Conservation (phyloP, 2,797 vertebrate genomes). For the Periparus ater region DNA sequence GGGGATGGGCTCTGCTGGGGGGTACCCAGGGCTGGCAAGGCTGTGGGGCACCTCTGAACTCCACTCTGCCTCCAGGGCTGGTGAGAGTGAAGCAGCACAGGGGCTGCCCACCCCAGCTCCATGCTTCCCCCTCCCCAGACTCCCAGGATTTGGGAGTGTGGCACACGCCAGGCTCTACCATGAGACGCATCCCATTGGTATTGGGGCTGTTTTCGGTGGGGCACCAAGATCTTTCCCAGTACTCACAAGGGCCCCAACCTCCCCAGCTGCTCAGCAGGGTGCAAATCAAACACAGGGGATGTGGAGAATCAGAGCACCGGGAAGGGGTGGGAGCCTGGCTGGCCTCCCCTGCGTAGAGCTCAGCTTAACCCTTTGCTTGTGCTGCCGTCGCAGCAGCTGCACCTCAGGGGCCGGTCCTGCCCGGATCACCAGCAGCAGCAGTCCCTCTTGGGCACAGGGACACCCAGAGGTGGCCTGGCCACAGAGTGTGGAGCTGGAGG, state of each 20-base stretch:
- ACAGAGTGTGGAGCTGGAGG: background rate
- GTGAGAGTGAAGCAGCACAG: background rate
- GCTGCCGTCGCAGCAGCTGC: rapidly evolving
- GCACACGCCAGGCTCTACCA: background rate
- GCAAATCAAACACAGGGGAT: slow-evolving; percentile 39
- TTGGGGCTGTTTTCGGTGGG: rapidly evolving
- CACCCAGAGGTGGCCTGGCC: background rate
- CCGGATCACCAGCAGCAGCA: rapidly evolving
- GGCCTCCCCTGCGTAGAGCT: background rate
- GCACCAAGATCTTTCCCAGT: background rate
- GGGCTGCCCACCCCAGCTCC: background rate
- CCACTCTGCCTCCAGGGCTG: rapidly evolving
- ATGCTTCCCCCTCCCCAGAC: background rate
- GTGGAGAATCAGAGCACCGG: background rate
- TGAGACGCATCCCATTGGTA: rapidly evolving
- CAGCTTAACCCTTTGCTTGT: slow-evolving; percentile 22
- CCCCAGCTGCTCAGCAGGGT: slow-evolving; percentile 2
- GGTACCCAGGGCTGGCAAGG: background rate
- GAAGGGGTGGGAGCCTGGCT: background rate
- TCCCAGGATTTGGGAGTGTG: background rate
- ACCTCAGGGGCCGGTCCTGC: background rate
- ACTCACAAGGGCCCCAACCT: background rate
- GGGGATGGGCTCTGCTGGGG: background rate
- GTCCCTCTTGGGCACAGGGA: background rate
- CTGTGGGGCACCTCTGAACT: background rate